Conservation (phyloP, 1,140 invertebrate species). For the Magallana angulata region DNA sequence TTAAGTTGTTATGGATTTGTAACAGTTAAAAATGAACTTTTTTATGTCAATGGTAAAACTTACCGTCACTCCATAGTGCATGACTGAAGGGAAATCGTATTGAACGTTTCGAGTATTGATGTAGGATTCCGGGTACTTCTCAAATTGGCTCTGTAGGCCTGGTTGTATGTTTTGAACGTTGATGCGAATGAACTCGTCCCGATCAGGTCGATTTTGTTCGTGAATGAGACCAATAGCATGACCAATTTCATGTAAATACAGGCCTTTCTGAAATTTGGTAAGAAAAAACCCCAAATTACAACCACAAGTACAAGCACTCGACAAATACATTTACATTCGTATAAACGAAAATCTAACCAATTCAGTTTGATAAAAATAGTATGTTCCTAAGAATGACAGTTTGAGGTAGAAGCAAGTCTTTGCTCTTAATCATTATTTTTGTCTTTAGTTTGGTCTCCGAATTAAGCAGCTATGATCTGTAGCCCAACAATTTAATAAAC, state of each 20-base stretch:
- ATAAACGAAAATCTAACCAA: not conserved
- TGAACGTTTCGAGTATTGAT: slow-evolving; percentile 78
- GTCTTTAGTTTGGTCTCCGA: too few relatives aligned
- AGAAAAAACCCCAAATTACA: not conserved
- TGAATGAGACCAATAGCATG: slow-evolving; percentile 81
- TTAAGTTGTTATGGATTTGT: too few relatives aligned
- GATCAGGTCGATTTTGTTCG: slow-evolving; percentile 85
- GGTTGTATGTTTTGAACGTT: slow-evolving; percentile 84
- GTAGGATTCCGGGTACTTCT: slow-evolving; percentile 76
- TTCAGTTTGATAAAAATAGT: not conserved
- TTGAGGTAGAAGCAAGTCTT: too few relatives aligned
- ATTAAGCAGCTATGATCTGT: too few relatives aligned
- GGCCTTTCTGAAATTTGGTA: slow-evolving; percentile 59
- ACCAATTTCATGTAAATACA: slow-evolving; percentile 79
- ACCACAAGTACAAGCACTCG: not conserved
- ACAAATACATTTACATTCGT: not conserved
- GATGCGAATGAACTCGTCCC: slow-evolving; percentile 84
- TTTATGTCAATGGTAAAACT: not conserved
- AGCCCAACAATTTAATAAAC: too few relatives aligned
- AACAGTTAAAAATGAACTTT: too few relatives aligned
- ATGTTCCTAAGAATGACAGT: too few relatives aligned
- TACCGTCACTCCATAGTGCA: slow-evolving; percentile 75
- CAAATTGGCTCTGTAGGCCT: slow-evolving; percentile 79
- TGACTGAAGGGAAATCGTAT: slow-evolving; percentile 81
- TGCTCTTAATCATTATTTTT: too few relatives aligned